A percentile compares a stretch with the other conserved stretches of the same genome.
These are phyloP conservation scores for Calyptommatus sinebrachiatus DNA, from an alignment of 2,113 vertebrate genomes.

Conservation along the genomic window DNA sequence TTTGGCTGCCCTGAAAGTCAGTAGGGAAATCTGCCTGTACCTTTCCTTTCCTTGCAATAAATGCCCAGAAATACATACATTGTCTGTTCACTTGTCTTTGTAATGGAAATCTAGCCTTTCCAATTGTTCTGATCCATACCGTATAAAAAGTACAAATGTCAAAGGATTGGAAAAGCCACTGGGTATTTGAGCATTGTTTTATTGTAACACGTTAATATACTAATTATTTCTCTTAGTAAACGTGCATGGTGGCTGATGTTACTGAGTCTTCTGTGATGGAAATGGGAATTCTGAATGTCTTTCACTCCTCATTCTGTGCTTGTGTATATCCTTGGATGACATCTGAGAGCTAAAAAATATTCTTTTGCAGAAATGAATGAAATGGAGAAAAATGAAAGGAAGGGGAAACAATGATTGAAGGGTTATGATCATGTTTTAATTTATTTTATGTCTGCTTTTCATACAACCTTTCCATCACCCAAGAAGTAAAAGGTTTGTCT, in stretches of 20 bases:
- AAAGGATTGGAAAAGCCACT: neutral
- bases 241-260: neutral
- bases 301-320: neutral
- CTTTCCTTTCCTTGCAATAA: neutral
- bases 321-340: neutral
- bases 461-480: neutral
- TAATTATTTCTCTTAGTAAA: slow-evolving; percentile 2
- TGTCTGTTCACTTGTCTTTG: neutral
- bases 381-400: neutral
- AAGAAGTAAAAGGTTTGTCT: neutral
- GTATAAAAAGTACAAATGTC: neutral
- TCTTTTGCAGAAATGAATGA: neutral
- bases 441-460: neutral
- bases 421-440: neutral
- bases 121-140: neutral
- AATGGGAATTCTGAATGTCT: slow-evolving; percentile 6
- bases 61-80: neutral
- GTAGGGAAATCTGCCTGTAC: neutral
- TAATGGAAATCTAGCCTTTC: neutral
- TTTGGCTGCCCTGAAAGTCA: neutral
- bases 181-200: neutral
- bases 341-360: neutral
- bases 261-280: slow-evolving; percentile 1
- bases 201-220: neutral
- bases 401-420: neutral